A percentile compares a stretch with the other conserved stretches of the same genome.
Conservation (phyloP, 1,140 invertebrate genomes). For the Macrosteles quadrilineatus region DNA sequence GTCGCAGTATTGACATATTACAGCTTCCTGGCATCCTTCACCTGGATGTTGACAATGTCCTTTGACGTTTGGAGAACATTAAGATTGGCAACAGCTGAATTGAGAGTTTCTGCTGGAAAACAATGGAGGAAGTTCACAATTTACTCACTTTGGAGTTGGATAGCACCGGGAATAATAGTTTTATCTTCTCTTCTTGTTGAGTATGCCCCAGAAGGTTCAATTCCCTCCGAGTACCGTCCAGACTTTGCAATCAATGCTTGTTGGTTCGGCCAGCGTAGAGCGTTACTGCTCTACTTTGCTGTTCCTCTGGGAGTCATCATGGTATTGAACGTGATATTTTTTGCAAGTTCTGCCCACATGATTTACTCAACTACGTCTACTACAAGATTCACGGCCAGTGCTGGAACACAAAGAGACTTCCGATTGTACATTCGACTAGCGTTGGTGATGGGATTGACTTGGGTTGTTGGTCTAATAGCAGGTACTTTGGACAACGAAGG, state of each 20-base stretch:
- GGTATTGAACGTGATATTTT: constrained; percentile 55
- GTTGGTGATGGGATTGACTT: constrained; percentile 58
- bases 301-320: constrained; percentile 55
- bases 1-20: constrained; percentile 56
- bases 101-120: constrained; percentile 51
- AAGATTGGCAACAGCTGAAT: constrained; percentile 53
- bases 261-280: constrained; percentile 58
- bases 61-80: constrained; percentile 61
- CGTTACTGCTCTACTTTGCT: constrained; percentile 58
- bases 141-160: constrained; percentile 60
- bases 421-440: constrained; percentile 60
- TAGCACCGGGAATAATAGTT: constrained; percentile 54
- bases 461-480: constrained; percentile 57
- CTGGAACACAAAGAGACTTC: constrained; percentile 49
- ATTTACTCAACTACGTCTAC: constrained; percentile 53
- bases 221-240: constrained; percentile 50
- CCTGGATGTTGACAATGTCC: constrained; percentile 63
- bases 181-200: constrained; percentile 54
- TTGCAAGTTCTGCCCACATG: constrained; percentile 54
- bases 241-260: constrained; percentile 53
- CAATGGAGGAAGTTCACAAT: constrained; percentile 52
- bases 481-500: constrained; percentile 50
- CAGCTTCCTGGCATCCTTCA: constrained; percentile 58
- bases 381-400: constrained; percentile 46
- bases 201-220: constrained; percentile 45